phyloP scores from a whole-genome alignment of 2,113 vertebrate species.

The Leucoraja erinaceus region DNA sequence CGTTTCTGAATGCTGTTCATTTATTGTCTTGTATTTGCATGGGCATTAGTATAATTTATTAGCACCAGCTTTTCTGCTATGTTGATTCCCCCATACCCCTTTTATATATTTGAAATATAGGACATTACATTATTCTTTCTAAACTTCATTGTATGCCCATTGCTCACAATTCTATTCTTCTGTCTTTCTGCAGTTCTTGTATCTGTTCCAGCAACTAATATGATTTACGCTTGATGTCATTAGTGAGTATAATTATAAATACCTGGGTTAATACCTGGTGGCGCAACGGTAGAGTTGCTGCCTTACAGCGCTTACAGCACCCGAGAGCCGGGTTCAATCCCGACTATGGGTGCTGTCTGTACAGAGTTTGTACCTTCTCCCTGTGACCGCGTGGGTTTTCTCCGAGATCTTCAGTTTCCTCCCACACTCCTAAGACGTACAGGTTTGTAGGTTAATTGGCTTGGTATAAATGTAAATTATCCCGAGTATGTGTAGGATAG shows the following conservation, averaged over 20 bases:
- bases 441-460: too few relatives aligned
- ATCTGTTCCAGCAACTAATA: not conserved
- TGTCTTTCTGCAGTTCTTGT: not conserved
- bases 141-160: not conserved
- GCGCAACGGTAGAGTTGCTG: too few relatives aligned
- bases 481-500: too few relatives aligned
- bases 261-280: not conserved
- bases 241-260: not conserved
- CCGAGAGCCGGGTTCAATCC: too few relatives aligned
- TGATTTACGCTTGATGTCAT: not conserved
- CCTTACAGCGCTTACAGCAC: too few relatives aligned
- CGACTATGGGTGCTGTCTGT: too few relatives aligned
- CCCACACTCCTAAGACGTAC: too few relatives aligned
- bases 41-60: not conserved
- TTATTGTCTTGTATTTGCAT: not conserved
- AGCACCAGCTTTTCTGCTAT: not conserved
- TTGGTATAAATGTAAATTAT: too few relatives aligned
- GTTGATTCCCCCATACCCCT: not conserved
- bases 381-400: too few relatives aligned
- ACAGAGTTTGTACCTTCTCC: too few relatives aligned
- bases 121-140: not conserved
- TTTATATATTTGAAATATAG: not conserved
- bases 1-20: not conserved
- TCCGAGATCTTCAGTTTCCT: too few relatives aligned
- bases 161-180: not conserved